Base-by-base conservation (phyloP, 2,888 invertebrate genomes). In the Alsophila aescularia region DNA sequence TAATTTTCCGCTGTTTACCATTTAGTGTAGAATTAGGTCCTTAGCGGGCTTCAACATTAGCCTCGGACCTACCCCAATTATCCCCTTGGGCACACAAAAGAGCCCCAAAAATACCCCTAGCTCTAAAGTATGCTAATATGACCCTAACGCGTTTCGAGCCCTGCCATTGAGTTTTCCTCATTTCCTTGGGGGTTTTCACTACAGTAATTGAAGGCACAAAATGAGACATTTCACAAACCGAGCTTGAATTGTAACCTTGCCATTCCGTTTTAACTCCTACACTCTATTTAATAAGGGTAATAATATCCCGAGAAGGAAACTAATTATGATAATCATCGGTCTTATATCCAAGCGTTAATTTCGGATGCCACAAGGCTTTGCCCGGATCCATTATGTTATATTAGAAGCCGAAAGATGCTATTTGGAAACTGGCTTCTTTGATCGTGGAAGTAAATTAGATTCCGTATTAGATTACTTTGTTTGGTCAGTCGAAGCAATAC, bases 171-270 rank as follows among this genome's bases (percentile, higher is more conserved):
- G 39, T 18, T 52, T 53, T 40, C 49, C 53, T 59, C 53, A 57
- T 62, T 62, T 59, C 51, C 51, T 59, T 56, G 35, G 40, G 45
- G 53, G 49, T 54, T 54, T 43, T 49, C 54, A 54, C 58, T 43
- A 31, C 51, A 47, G 58, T 62, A 62, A 62, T 59, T 56, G 51
- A 34, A 42, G 52, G 56, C 52, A 43, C 32, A 53, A 51, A 62
- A 52, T 36, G 44, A 52, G 55, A 45, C 49, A 54, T 54, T 54
- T 44, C 43, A 49, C 43, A 49, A 35, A 44, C 54, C 37, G 15
- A 40, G 37, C 29, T 40, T 35, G 34, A 42, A 54, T 54, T 49
- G 42, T 34, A 34, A 39, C 10, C 27, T 12, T 13, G 29, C 13
- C 37, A 39, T 48, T 32, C 53, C 0, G 49, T 40, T 54, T 10